A percentile compares a stretch with the other conserved stretches of the same genome.
phyloP scores from a whole-genome alignment of 1,140 invertebrate species.

The Drosophila ambigua region DNA sequence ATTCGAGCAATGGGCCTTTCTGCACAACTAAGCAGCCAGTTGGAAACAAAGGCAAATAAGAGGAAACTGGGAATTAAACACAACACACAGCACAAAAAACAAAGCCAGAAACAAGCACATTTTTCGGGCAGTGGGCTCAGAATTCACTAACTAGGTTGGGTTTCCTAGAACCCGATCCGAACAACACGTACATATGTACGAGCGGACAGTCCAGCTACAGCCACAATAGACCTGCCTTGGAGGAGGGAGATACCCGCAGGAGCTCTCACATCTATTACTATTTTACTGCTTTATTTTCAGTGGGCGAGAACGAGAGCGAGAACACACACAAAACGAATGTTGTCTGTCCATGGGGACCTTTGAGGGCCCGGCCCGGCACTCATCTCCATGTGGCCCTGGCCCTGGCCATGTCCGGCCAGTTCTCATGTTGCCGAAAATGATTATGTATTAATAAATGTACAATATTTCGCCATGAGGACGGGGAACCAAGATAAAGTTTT shows the following conservation, averaged over 20 bases:
- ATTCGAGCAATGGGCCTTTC: conserved; percentile 64
- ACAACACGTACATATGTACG: conserved; percentile 1
- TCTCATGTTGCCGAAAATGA: conserved; percentile 68
- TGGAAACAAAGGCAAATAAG: conserved; percentile 35
- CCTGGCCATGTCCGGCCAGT: conserved; percentile 9
- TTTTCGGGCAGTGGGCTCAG: conserved; percentile 63
- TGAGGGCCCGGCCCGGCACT: conserved; percentile 13
- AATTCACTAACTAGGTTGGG: conserved; percentile 55
- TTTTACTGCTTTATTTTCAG: conserved; percentile 76
- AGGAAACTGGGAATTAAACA: conserved; percentile 32
- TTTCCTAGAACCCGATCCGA: conserved; percentile 65
- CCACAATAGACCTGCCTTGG: conserved; percentile 34
- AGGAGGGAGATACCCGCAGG: conserved; percentile 10
- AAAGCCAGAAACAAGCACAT: conserved; percentile 33
- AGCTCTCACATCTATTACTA: conserved; percentile 64
- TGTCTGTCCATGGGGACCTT: conserved; percentile 51
- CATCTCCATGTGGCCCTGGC: conserved; percentile 39
- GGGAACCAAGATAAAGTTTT: conserved; percentile 15
- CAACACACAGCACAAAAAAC: conserved; percentile 2
- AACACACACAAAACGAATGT: conserved; percentile 21
- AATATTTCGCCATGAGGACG: conserved; percentile 56
- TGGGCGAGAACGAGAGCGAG: conserved; percentile 35
- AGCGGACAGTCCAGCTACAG: background rate
- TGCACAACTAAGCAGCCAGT: conserved; percentile 71
- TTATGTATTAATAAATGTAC: conserved; percentile 80